Evolutionary conservation across 2,888 invertebrate species (phyloP), one percentile per base, ranked within the genome.

Genomic region (Tenthredo mesomela): DNA sequence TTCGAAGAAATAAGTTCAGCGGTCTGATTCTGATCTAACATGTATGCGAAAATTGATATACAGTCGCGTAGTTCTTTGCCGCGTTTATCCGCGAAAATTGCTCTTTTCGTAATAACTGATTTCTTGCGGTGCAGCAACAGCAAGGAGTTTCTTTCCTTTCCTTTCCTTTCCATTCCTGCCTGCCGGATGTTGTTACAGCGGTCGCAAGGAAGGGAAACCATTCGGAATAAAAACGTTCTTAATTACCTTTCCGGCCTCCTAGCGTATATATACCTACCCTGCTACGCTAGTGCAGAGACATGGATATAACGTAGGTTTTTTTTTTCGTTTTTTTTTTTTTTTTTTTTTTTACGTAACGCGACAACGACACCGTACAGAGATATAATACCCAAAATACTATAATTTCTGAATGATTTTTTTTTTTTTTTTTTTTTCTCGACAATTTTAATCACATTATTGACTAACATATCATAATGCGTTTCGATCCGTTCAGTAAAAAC

Each of bases 111-210:
- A 33, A 67, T 67, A 67, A 33, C 18, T 18, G 25, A 25, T 25
- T 12, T 61, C 25, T 25, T 33, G 54, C 4, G n/a, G 7, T 33
- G 54, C 4, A n/a, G 7, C 54, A 54, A 12, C 61, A 10, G 18
- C 67, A n/a, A 73, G 40, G 54, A 77, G 54, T 77, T 61, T 40
- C 58, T 80, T 77, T 54, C 73, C 82, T n/a, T 54, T 54, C 54
- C 54, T 54, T 18, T 12, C n/a, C 54, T n/a, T 54, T 54, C 18
- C 18, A n/a, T 50, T 50, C 54, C 54, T n/a, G 54, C 73, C 82
- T 84, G 75, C 80, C 86, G 84, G 85, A 85, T 86, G 86, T 86
- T 86, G 84, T 86, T 86, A 85, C 86, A 86, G 86, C 84, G 70
- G 85, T 65, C 21, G 70, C 67, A 65, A 29, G 67, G 77, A 33